phyloP scores from a whole-genome alignment of 2,113 vertebrate genomes.

The Mixornis gularis region DNA sequence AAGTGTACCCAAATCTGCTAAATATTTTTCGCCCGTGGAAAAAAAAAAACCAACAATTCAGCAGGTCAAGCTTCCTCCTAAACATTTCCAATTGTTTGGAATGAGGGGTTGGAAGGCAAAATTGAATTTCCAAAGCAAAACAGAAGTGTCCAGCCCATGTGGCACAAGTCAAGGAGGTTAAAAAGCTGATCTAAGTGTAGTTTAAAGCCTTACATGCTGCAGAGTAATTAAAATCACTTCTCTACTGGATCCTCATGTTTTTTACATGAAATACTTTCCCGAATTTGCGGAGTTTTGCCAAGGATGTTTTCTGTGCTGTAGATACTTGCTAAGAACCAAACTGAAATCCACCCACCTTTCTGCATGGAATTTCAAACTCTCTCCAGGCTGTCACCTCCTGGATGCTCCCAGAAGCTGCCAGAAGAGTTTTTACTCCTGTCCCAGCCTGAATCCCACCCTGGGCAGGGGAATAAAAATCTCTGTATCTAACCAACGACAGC shows the following conservation, averaged over 20 bases:
- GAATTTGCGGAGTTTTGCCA: background rate
- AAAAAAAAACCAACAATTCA: background rate
- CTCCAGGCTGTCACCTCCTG: background rate
- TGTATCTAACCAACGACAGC: fast-evolving
- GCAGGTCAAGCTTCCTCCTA: background rate
- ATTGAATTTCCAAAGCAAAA: background rate
- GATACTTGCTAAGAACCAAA: background rate
- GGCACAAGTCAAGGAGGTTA: background rate
- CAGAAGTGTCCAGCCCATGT: background rate
- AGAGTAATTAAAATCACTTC: background rate
- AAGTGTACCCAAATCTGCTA: background rate
- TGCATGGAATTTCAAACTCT: background rate
- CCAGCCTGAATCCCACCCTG: background rate
- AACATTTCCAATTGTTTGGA: background rate
- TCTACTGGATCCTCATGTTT: background rate
- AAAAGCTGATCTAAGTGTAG: background rate
- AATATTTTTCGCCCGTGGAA: fast-evolving
- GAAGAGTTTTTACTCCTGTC: background rate
- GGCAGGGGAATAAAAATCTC: background rate
- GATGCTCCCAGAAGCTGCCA: background rate
- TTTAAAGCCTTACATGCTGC: background rate
- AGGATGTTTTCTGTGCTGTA: background rate
- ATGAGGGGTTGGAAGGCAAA: background rate
- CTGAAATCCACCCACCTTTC: background rate
- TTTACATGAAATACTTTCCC: background rate